These are phyloP conservation scores for Oegoconia quadripuncta DNA, from an alignment of 2,888 invertebrate species.

Conservation along the genomic window DNA sequence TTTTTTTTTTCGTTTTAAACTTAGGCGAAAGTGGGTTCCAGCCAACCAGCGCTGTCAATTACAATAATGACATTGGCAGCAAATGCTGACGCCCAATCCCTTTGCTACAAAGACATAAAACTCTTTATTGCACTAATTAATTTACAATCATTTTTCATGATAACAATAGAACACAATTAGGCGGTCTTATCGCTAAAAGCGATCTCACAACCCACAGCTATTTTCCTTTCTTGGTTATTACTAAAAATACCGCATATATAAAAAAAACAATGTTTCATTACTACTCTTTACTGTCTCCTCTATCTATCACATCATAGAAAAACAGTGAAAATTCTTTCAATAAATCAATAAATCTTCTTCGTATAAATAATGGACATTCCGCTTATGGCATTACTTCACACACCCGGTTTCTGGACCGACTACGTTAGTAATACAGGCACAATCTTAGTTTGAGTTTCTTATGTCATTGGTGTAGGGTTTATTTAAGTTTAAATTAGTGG, in stretches of 20 bases:
- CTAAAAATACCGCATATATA: too few species aligned
- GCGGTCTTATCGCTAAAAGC: too few species aligned
- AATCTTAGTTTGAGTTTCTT: conserved; percentile 17
- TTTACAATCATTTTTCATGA: too few species aligned
- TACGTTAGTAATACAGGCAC: conserved; percentile 18
- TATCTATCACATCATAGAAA: conserved; percentile 10
- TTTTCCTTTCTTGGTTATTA: not conserved
- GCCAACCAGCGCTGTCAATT: too few species aligned
- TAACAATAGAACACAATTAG: too few species aligned
- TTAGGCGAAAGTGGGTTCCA: too few species aligned
- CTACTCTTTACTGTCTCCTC: conserved; percentile 3
- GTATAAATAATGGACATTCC: conserved; percentile 23
- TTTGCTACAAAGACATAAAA: too few species aligned
- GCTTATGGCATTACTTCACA: conserved; percentile 28
- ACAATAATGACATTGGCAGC: too few species aligned
- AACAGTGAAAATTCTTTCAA: conserved; percentile 21
- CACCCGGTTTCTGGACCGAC: conserved; percentile 21
- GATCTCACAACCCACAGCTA: too few species aligned
- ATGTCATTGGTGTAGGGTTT: conserved; percentile 27
- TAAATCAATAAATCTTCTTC: conserved; percentile 34
- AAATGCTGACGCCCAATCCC: too few species aligned
- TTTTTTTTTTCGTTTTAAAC: too few species aligned
- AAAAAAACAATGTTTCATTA: not conserved
- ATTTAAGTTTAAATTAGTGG: conserved; percentile 27
- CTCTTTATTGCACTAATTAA: too few species aligned